These are phyloP conservation scores for Parnassius glacialis DNA, from an alignment of 2,888 invertebrate species.

Conservation along the genomic window DNA sequence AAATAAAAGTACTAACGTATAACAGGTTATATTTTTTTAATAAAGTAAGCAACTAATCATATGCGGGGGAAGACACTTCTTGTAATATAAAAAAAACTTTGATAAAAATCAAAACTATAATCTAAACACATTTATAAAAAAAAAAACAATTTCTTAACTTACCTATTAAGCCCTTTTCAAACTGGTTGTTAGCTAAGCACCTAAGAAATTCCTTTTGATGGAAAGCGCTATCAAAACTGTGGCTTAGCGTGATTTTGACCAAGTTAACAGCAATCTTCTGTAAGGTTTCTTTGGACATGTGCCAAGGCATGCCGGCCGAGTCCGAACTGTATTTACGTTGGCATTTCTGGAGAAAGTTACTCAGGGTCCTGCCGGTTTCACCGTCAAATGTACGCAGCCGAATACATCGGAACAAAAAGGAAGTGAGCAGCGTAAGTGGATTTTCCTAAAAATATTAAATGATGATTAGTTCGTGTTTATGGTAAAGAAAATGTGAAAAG, in stretches of 20 bases:
- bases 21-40: too few species aligned
- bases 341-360: constrained; percentile 58
- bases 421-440: constrained; percentile 80
- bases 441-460: constrained; percentile 80
- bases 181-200: constrained; percentile 78
- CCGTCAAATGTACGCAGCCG: constrained; percentile 69
- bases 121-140: not conserved
- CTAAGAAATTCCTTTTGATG: constrained; percentile 84
- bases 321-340: constrained; percentile 66
- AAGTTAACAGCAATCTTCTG: constrained; percentile 80
- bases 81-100: not conserved
- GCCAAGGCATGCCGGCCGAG: constrained; percentile 51
- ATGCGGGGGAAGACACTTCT: too few species aligned
- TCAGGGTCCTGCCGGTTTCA: constrained; percentile 57
- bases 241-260: constrained; percentile 81
- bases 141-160: constrained; percentile 27
- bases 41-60: too few species aligned
- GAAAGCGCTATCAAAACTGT: constrained; percentile 82
- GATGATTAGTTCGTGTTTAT: not conserved
- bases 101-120: too few species aligned
- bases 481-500: too few species aligned
- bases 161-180: constrained; percentile 79
- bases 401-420: constrained; percentile 80
- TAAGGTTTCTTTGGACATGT: constrained; percentile 76
- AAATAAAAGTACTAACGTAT: too few species aligned